Evolutionary conservation across 2,888 invertebrate species (phyloP).

Genomic region (Mythimna ferrago): DNA sequence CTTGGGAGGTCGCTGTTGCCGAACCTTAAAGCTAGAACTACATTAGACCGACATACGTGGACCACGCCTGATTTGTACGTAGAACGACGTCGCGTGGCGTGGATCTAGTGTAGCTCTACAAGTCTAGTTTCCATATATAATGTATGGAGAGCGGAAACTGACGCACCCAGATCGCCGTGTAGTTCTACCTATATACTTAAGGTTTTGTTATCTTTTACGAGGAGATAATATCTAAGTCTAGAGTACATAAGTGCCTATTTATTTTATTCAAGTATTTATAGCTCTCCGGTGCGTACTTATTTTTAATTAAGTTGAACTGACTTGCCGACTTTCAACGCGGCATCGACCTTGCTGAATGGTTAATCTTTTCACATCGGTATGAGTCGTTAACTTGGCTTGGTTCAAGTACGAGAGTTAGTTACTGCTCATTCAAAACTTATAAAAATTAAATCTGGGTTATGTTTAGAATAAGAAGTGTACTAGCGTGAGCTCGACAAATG

Average conservation of each 20-base stretch:
- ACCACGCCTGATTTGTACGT: too few species aligned
- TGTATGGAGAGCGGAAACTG: too few species aligned
- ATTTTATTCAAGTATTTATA: constrained; percentile 23
- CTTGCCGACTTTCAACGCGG: constrained; percentile 6
- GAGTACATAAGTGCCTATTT: constrained; percentile 14
- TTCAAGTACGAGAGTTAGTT: too few species aligned
- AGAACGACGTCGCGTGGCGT: too few species aligned
- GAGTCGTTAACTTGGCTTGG: not conserved
- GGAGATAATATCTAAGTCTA: constrained; percentile 10
- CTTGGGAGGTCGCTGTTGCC: too few species aligned
- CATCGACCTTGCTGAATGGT: constrained; percentile 44
- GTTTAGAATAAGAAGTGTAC: not conserved
- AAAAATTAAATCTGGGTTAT: not conserved
- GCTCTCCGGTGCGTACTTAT: not conserved
- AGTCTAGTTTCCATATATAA: too few species aligned
- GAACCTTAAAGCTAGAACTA: too few species aligned
- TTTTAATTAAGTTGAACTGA: constrained; percentile 11
- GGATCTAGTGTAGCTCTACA: too few species aligned
- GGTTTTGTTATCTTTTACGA: constrained; percentile 20
- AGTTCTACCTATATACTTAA: not conserved
- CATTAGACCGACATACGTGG: too few species aligned
- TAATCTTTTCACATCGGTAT: constrained; percentile 36
- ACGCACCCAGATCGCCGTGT: too few species aligned
- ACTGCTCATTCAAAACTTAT: too few species aligned
- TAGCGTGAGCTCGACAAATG: too few species aligned